Conservation (phyloP, 2,113 vertebrate species). For the Triplophysa tibetana region DNA sequence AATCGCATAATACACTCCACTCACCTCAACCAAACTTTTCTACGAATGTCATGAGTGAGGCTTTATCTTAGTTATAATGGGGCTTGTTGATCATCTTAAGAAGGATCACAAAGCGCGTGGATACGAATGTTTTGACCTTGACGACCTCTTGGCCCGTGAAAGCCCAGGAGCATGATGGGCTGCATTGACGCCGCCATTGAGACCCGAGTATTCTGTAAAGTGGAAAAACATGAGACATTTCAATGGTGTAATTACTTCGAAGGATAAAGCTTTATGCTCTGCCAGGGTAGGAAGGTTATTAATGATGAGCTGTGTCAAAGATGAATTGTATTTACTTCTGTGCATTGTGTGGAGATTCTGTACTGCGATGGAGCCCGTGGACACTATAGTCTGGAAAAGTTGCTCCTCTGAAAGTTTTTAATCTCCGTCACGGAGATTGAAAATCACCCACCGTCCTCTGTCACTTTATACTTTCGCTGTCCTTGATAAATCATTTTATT, state of each 20-base stretch:
- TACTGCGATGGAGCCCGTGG: neutral
- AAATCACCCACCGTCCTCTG: constrained; percentile 58
- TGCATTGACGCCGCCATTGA: constrained; percentile 14
- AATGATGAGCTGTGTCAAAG: constrained; percentile 25
- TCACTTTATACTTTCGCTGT: constrained; percentile 36
- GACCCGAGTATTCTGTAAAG: constrained; percentile 34
- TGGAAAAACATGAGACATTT: constrained; percentile 22
- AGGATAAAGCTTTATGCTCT: constrained; percentile 42
- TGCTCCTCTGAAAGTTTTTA: constrained; percentile 9
- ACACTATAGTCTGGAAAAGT: constrained; percentile 26
- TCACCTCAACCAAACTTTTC: constrained; percentile 32
- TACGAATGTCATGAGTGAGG: neutral
- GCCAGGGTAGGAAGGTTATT: constrained; percentile 24
- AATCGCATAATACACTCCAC: constrained; percentile 31
- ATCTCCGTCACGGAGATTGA: constrained; percentile 35
- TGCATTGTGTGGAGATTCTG: constrained; percentile 8
- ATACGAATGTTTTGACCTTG: constrained; percentile 29
- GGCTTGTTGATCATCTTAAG: neutral
- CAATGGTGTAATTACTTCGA: constrained; percentile 50
- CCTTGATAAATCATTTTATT: constrained; percentile 75
- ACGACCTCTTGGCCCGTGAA: constrained; percentile 8
- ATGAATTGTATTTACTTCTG: constrained; percentile 36
- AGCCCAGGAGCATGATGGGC: neutral
- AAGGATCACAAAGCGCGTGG: neutral
- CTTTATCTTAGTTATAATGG: neutral